Conservation (phyloP, 1,140 invertebrate species). For the Rhizoglyphus robini region DNA sequence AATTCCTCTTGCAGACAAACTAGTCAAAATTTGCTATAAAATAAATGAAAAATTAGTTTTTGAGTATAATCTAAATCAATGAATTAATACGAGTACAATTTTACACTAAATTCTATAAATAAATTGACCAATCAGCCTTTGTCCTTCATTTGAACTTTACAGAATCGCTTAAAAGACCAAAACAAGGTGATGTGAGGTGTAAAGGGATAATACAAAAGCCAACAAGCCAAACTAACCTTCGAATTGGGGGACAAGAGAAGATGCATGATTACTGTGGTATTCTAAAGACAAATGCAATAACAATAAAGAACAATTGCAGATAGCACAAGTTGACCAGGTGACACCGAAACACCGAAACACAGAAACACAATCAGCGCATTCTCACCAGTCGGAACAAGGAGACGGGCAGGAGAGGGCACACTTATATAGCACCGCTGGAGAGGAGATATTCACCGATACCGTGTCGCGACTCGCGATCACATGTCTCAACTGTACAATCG, state of each 20-base stretch:
- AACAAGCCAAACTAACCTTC: background rate
- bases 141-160: conserved; percentile 12
- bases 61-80: background rate
- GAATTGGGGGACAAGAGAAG: background rate
- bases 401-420: background rate
- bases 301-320: no score
- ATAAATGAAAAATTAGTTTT: background rate
- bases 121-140: background rate
- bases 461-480: no score
- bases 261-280: background rate
- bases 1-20: background rate
- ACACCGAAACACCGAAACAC: no score
- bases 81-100: background rate
- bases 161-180: background rate
- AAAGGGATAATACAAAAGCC: background rate
- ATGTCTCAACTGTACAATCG: no score
- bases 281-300: no score
- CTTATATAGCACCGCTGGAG: background rate
- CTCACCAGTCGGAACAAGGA: background rate
- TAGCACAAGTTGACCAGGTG: background rate
- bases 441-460: no score
- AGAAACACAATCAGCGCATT: background rate
- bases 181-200: no score
- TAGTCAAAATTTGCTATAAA: background rate
- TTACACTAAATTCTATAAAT: no score